Evolutionary conservation across 1,140 invertebrate species (phyloP), one percentile per base, ranked within the genome.

Genomic region (Platyura marginata): DNA sequence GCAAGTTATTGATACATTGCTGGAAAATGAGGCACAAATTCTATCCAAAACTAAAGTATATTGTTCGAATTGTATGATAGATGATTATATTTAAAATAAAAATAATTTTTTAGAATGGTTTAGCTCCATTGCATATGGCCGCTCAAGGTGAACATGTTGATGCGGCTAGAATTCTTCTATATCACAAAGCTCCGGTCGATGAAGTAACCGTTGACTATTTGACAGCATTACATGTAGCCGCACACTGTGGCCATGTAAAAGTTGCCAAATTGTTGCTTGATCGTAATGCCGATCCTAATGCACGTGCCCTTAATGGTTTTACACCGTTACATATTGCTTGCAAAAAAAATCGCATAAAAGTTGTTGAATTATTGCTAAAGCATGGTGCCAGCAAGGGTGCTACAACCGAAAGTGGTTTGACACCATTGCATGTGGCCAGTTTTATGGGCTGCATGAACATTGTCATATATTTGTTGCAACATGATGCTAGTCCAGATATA

Each of bases 401-500:
- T 2, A 77, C 74, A 3, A 77, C 81, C 0, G 74, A 76, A 51
- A 75, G 72, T 0, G 95, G 95, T 16, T 67, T 98, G 47, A 96
- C 95, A 9, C 93, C 93, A 13, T 69, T 99, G 21, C 95, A 99
- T 64, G 94, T 99, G 37, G 92, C 94, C 1, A 83, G 90, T 52
- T 98, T 98, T 66, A 98, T 98, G 94, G 95, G 95, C 21, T 94
- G 92, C 63, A 95, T 98, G 86, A 97, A 97, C 63, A 97, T 99
- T 52, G 93, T 96, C 19, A 88, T 98, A 50, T 93, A 84, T 64
- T 71, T 98, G 51, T 71, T 98, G 36, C 88, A 94, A 65, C 85
- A 92, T 51, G 90, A 91, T 51, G 93, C 94, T 42, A 85, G 79
- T 61, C 84, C 89, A 16, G 92, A 98, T 67, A 80, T 87, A 47